These are phyloP conservation scores for Myanophis thanlyinensis DNA, from an alignment of 2,113 vertebrate genomes.

Conservation along the genomic window DNA sequence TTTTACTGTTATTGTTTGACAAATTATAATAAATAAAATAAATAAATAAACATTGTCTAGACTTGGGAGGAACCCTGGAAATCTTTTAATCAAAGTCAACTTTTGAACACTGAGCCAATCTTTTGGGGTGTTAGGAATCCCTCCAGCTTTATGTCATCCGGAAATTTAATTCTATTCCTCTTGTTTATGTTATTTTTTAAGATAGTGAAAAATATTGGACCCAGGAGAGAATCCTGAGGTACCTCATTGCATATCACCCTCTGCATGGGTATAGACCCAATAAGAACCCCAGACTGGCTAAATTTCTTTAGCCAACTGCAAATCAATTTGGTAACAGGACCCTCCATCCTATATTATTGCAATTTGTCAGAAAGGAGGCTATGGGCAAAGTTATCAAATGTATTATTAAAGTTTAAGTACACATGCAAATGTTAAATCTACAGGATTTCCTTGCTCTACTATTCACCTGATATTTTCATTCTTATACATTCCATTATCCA, in stretches of 20 bases:
- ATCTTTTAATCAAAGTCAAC: too few species aligned
- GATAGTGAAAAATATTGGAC: neutral
- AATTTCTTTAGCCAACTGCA: neutral
- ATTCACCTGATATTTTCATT: neutral
- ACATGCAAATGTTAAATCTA: neutral
- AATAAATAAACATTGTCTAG: too few species aligned
- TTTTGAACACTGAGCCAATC: neutral
- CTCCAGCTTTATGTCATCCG: neutral
- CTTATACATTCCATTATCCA: neutral
- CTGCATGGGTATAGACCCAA: too few species aligned
- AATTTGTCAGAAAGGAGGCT: neutral
- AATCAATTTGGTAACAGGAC: neutral
- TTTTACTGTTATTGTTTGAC: too few species aligned
- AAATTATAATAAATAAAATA: too few species aligned
- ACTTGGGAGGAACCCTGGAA: too few species aligned
- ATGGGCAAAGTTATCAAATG: neutral
- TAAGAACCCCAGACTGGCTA: neutral
- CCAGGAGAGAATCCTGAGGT: neutral
- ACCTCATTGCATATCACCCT: neutral
- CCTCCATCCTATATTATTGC: neutral
- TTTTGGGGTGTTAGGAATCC: neutral
- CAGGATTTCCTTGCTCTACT: neutral
- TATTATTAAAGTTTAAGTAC: neutral
- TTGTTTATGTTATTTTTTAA: neutral
- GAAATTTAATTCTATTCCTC: neutral